Base-by-base conservation (phyloP, 2,113 vertebrate species). In the Tetrao urogallus region DNA sequence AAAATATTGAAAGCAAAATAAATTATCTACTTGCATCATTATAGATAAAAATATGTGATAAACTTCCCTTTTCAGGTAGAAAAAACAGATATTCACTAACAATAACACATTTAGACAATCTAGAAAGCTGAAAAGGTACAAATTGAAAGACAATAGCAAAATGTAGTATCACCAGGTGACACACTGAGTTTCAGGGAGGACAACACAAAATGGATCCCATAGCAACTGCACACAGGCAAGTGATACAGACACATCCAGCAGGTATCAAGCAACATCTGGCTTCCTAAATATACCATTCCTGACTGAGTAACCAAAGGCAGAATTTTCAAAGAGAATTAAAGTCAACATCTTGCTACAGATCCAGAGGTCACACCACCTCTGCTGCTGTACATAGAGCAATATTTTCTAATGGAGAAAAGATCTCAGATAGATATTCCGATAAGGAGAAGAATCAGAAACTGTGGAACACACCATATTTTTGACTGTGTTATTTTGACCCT, bases 391-490 rank as follows among this genome's bases (percentile, higher is more conserved):
- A 13, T 58, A 45, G 12, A 71, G 34, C 64, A 6, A 8, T 19
- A 13, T 56, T 77, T 86, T 63, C 21, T n/a, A 60, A 47, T 60
- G n/a, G 4, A 81, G 19, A 75, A 85, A 56, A 24, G 27, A 40
- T 71, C 52, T 83, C 14, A 10, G 38, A 6, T 10, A 88, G 32
- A 83, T 92, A 74, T 54, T 77, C 38, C 12, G 56, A 7, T 4
- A 50, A 43, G 19, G 13, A 43, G 5, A 43, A 21, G 15, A 66
- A 34, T 7, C 3, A 10, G 13, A 13, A 65, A 65, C 11, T 83
- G 67, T 0, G 2, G 3, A 11, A 73, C 12, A 1, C 1, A 1
- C 36, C 58, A n/a, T n/a, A 2, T 69, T 82, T 75, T 72, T 61
- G 18, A 13, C 57, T 61, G 10, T 38, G 13, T 25, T 40, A 4